Evolutionary conservation across 2,888 invertebrate species (phyloP).

Genomic region (Ditylenchus weischeri): DNA sequence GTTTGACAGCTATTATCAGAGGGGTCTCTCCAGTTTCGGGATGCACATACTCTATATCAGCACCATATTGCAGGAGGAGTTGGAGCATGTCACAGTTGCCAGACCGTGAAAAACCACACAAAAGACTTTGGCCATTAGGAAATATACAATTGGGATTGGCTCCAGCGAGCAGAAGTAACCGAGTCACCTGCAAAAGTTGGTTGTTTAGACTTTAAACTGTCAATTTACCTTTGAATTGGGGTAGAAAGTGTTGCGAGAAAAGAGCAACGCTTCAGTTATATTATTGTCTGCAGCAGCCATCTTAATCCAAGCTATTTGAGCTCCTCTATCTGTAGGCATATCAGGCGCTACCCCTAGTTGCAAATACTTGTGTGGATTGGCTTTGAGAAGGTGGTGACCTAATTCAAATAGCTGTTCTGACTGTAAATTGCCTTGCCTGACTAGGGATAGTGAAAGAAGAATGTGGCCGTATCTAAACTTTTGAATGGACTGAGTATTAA

Average conservation of each 20-base stretch:
- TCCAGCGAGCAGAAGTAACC: conserved; percentile 81
- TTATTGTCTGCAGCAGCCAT: conserved; percentile 27
- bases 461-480: conserved; percentile 77
- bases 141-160: conserved; percentile 77
- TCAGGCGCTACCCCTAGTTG: conserved; percentile 32
- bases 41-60: conserved; percentile 79
- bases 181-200: conserved; percentile 68
- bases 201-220: not conserved
- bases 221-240: conserved; percentile 35
- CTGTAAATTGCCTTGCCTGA: conserved; percentile 79
- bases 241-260: conserved; percentile 34
- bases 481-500: not conserved
- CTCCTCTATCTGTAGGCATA: conserved; percentile 35
- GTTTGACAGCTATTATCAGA: conserved; percentile 78
- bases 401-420: conserved; percentile 84
- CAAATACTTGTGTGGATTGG: conserved; percentile 78
- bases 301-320: conserved; percentile 36
- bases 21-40: conserved; percentile 76
- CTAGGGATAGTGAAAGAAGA: conserved; percentile 82
- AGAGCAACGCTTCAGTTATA: conserved; percentile 32
- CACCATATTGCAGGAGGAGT: conserved; percentile 83
- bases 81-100: conserved; percentile 70
- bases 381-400: conserved; percentile 92
- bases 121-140: conserved; percentile 66
- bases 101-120: conserved; percentile 84